These are phyloP conservation scores for Neodiprion lecontei DNA, from an alignment of 1,140 invertebrate genomes.

Conservation along the genomic window DNA sequence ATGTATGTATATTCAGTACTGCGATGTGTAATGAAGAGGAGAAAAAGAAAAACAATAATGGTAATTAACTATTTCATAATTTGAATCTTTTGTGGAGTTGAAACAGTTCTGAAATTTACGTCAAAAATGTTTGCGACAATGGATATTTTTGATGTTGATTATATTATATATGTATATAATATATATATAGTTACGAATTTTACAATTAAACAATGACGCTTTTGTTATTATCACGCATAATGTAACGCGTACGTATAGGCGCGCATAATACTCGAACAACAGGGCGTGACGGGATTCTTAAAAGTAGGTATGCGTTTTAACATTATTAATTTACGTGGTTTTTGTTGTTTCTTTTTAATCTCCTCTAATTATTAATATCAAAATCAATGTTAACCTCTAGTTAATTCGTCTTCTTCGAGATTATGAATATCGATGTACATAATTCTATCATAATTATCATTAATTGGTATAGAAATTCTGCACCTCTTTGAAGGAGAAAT, in stretches of 20 bases:
- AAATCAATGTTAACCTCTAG: background rate
- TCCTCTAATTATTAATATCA: constrained; percentile 3
- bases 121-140: background rate
- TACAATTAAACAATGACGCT: background rate
- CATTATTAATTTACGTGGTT: background rate
- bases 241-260: background rate
- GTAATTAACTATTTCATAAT: too few relatives aligned
- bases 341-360: background rate
- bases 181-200: background rate
- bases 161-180: background rate
- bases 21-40: too few relatives aligned
- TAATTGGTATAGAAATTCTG: background rate
- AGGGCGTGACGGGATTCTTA: constrained; percentile 1
- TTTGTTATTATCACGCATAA: background rate
- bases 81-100: background rate
- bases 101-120: background rate
- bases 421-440: background rate
- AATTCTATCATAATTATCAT: background rate
- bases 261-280: background rate
- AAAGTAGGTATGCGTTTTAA: background rate
- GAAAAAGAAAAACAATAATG: too few relatives aligned
- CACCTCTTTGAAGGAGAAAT: background rate
- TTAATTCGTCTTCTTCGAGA: constrained; percentile 7
- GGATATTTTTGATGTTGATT: background rate
- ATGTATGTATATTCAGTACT: too few relatives aligned